A percentile compares a stretch with the other conserved stretches of the same genome.
phyloP scores from a whole-genome alignment of 2,888 invertebrate species.

The Suillia variegata region DNA sequence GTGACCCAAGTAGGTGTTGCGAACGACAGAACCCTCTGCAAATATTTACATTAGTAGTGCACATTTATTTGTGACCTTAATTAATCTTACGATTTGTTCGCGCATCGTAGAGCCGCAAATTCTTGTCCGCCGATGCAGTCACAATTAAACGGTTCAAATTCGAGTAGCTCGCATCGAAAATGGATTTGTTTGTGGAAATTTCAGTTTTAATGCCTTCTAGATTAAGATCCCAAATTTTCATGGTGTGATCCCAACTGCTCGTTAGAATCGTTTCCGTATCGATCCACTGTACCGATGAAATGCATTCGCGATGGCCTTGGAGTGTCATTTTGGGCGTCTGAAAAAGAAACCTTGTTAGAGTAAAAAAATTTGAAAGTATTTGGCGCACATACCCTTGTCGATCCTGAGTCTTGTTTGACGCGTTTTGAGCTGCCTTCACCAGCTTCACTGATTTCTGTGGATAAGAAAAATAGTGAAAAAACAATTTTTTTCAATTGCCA shows the following conservation, averaged over 20 bases:
- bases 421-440: constrained; percentile 69
- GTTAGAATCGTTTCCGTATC: constrained; percentile 79
- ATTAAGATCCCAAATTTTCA: constrained; percentile 93
- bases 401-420: constrained; percentile 60
- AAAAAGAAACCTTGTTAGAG: constrained; percentile 20
- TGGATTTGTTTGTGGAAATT: constrained; percentile 87
- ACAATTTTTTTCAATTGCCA: too few species aligned
- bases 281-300: constrained; percentile 86
- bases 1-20: constrained; percentile 83
- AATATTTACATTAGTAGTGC: too few species aligned
- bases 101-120: constrained; percentile 90
- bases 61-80: background rate
- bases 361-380: background rate
- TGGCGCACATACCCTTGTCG: constrained; percentile 64
- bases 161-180: constrained; percentile 86
- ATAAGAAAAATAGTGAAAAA: too few species aligned
- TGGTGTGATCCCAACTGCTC: constrained; percentile 93
- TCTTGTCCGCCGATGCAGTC: constrained; percentile 89
- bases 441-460: constrained; percentile 64
- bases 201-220: constrained; percentile 82
- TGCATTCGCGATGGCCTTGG: constrained; percentile 90
- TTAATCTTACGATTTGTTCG: constrained; percentile 73
- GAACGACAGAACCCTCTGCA: constrained; percentile 84
- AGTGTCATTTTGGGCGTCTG: constrained; percentile 84
- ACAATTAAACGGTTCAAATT: constrained; percentile 74